phyloP scores from a whole-genome alignment of 2,797 vertebrate genomes.

The Crenuchus spilurus region DNA sequence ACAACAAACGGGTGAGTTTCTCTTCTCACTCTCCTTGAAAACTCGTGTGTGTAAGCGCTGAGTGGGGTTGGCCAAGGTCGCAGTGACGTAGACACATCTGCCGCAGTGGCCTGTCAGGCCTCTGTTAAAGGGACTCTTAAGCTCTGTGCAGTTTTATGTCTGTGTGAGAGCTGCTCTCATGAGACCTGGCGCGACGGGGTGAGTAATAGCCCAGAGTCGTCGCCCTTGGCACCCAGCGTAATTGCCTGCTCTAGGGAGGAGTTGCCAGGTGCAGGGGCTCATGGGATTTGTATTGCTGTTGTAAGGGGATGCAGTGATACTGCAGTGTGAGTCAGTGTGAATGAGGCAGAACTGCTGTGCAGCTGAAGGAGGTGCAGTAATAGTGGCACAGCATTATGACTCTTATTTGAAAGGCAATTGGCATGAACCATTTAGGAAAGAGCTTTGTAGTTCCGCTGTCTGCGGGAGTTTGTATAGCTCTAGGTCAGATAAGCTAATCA shows the following conservation, averaged over 20 bases:
- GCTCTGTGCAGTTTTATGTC: not conserved
- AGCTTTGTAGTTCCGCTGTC: not conserved
- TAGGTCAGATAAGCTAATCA: not conserved
- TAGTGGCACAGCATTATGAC: not conserved
- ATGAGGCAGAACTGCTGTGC: not conserved
- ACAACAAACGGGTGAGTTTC: constrained; percentile 90
- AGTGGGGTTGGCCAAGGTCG: constrained; percentile 2
- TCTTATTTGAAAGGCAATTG: not conserved
- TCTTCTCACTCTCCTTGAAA: not conserved
- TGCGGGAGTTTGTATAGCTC: not conserved
- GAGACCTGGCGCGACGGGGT: constrained; percentile 13
- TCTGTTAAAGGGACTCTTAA: not conserved
- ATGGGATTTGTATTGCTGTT: constrained; percentile 42
- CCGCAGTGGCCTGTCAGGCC: not conserved
- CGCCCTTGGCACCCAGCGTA: constrained; percentile 30
- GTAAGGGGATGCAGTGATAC: constrained; percentile 1
- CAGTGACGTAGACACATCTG: not conserved
- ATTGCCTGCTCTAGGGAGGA: constrained; percentile 21
- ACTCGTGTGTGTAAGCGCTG: not conserved
- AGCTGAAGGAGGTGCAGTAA: constrained; percentile 2
- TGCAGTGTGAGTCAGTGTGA: constrained; percentile 38
- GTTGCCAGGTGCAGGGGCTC: constrained; percentile 26
- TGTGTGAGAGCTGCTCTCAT: constrained; percentile 7
- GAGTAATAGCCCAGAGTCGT: constrained; percentile 41
- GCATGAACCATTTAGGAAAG: not conserved